These are phyloP conservation scores for Vesta saturnalis DNA, from an alignment of 2,888 invertebrate genomes.

Conservation along the genomic window DNA sequence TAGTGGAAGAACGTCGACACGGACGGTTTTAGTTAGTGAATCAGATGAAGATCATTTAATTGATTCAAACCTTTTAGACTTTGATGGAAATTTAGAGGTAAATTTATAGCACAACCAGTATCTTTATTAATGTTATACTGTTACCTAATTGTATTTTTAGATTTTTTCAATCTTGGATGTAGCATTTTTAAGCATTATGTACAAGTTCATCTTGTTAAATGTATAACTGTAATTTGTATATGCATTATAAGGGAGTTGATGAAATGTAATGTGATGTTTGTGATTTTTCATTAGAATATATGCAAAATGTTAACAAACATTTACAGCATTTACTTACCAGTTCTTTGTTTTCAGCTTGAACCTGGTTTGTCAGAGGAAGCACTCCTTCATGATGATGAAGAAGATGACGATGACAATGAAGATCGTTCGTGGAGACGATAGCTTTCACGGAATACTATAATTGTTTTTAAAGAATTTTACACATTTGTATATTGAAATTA, in stretches of 20 bases:
- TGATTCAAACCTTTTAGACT: slow-evolving; percentile 58
- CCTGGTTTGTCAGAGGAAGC: slow-evolving; percentile 70
- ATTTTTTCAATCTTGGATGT: too few species aligned
- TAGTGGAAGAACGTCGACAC: slow-evolving; percentile 48
- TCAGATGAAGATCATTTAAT: slow-evolving; percentile 61
- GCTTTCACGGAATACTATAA: slow-evolving; percentile 49
- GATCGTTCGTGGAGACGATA: slow-evolving; percentile 93
- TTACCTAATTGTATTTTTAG: too few species aligned
- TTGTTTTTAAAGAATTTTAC: slow-evolving; percentile 28
- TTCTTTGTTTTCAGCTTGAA: slow-evolving; percentile 50
- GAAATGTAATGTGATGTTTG: too few species aligned
- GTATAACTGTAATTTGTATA: too few species aligned
- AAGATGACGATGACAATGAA: slow-evolving; percentile 86
- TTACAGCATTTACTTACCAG: too few species aligned
- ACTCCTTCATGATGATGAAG: slow-evolving; percentile 82
- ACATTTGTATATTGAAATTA: slow-evolving; percentile 35
- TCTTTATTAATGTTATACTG: not conserved
- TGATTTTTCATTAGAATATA: too few species aligned
- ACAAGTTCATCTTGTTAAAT: too few species aligned
- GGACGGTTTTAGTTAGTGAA: slow-evolving; percentile 59
- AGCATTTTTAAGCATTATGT: too few species aligned
- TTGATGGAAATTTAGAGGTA: slow-evolving; percentile 62
- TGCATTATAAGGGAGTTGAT: too few species aligned
- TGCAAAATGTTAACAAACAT: too few species aligned
- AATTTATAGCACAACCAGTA: not conserved